phyloP scores from a whole-genome alignment of 1,140 invertebrate species.

The Brachionus koreanus region DNA sequence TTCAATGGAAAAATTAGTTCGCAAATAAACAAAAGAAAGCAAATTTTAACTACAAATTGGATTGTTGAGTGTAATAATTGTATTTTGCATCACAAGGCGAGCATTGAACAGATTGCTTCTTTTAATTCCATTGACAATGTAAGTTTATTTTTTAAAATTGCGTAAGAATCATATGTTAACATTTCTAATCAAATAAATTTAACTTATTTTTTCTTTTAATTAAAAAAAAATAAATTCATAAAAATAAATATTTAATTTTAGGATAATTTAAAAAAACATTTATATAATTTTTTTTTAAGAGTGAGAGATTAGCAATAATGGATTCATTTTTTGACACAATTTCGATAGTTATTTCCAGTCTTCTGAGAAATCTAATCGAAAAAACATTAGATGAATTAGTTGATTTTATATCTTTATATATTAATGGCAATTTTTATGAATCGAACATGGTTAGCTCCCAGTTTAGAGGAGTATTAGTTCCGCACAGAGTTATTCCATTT shows the following conservation, averaged over 20 bases:
- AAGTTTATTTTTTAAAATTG: too few species aligned
- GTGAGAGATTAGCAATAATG: not conserved
- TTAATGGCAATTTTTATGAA: slow-evolving; percentile 14
- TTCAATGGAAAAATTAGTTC: not conserved
- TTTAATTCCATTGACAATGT: not conserved
- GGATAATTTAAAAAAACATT: too few species aligned
- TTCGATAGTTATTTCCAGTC: not conserved
- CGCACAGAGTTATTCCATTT: not conserved
- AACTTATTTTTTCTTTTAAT: not conserved
- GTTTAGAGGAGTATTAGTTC: not conserved
- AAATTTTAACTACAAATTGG: not conserved
- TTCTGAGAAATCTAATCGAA: not conserved
- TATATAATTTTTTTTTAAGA: too few species aligned
- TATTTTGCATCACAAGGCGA: not conserved
- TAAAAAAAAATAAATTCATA: too few species aligned
- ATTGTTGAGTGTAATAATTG: not conserved
- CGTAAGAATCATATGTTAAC: too few species aligned
- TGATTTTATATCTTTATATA: not conserved
- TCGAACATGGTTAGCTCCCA: not conserved
- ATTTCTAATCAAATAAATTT: not conserved
- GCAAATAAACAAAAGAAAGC: not conserved
- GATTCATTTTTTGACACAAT: slow-evolving; percentile 18
- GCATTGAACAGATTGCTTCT: not conserved
- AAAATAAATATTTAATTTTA: too few species aligned
- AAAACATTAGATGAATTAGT: not conserved